Conservation (phyloP, 2,888 invertebrate species). For the Synergus japonicus region DNA sequence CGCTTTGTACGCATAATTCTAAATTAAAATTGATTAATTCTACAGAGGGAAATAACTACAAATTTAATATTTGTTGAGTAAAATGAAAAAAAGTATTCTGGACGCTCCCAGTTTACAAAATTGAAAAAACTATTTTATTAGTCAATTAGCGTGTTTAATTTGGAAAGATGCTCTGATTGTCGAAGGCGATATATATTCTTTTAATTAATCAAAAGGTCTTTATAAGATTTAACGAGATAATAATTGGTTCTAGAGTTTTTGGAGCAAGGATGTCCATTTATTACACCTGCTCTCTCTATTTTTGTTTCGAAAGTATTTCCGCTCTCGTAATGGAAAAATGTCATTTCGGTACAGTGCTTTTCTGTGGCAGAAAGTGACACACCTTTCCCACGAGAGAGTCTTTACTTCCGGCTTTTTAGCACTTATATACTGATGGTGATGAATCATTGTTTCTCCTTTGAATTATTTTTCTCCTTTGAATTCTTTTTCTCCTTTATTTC, state of each 20-base stretch:
- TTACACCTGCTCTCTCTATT: neutral
- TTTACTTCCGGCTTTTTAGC: slow-evolving; percentile 31
- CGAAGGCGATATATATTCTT: neutral
- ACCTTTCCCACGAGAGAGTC: slow-evolving; percentile 27
- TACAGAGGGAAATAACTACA: no score
- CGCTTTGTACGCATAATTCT: no score
- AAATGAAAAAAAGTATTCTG: no score
- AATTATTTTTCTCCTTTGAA: slow-evolving; percentile 13
- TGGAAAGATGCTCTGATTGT: neutral
- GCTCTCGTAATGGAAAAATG: slow-evolving; percentile 7
- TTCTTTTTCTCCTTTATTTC: neutral
- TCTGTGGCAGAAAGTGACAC: slow-evolving; percentile 24
- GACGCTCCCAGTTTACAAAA: neutral
- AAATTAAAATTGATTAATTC: no score
- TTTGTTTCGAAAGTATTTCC: slow-evolving; percentile 4
- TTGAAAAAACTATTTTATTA: neutral
- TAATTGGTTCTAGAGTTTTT: neutral
- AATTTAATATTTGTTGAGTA: no score
- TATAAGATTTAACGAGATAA: neutral
- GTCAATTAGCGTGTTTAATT: neutral
- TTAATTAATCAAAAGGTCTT: neutral
- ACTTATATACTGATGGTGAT: slow-evolving; percentile 1
- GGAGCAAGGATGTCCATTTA: neutral
- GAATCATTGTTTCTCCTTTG: slow-evolving; percentile 17
- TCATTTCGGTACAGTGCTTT: slow-evolving; percentile 24